Evolutionary conservation across 2,888 invertebrate genomes (phyloP), one percentile per base, ranked within the genome.

Genomic region (Campaea margaritaria): DNA sequence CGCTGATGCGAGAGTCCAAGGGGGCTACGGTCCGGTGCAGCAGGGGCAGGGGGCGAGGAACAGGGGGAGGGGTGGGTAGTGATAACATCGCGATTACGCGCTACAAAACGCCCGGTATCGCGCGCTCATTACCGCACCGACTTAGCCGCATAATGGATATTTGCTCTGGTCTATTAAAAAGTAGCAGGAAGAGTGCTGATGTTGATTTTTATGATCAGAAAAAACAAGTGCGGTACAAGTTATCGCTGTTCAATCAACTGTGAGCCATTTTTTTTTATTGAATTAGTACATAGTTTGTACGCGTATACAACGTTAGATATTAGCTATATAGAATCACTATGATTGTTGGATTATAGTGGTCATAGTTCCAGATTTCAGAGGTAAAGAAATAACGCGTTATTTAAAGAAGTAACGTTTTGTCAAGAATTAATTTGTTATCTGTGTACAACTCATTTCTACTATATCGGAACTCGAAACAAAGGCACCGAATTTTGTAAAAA

Each of bases 1-100:
- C 67, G 62, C 49, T 55, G 62, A 58, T 41, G 56, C 56, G 45
- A 39, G 54, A 43, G 54, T 57, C 60, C 57, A 59, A 58, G 48
- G 79, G 79, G 81, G 82, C 82, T 75, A 79, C 79, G 85, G 79
- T 82, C 79, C 76, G 80, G 61, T 73, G 80, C 71, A 55, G 67
- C 51, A 10, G 63, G 61, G 69, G 64, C 38, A 45, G 66, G 65
- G 64, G 67, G 67, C 63, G 65, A 31, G 57, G 49, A 2, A 5
- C 21, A 64, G 48, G 60, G 56, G 64, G 69, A 66, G 53, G 59
- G 55, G 64, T 65, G 73, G 74, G 68, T 64, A 52, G 68, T 74
- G 86, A 88, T 87, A 87, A 81, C 81, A 90, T 90, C 91, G 78
- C 86, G 87, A 91, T 91, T 89, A 91, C 82, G 74, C 82, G 86